A percentile compares a stretch with the other conserved stretches of the same genome.
phyloP scores from a whole-genome alignment of 2,888 invertebrate genomes.

The Neoscelio sp. region DNA sequence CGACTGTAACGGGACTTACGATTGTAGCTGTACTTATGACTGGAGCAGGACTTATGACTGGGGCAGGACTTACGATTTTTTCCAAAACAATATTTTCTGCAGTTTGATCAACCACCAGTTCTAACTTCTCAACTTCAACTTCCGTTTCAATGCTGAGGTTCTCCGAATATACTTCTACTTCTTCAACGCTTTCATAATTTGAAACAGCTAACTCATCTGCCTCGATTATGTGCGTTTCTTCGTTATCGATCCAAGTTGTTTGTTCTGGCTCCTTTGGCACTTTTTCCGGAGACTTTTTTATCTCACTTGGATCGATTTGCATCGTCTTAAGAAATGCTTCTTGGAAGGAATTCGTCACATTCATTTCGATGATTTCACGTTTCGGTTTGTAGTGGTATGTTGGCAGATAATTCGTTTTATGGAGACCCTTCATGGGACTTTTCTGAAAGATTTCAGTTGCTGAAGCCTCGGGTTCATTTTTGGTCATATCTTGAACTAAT shows the following conservation, averaged over 20 bases:
- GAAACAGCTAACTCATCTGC: neutral
- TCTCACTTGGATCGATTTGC: constrained; percentile 72
- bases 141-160: too few species aligned
- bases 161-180: too few species aligned
- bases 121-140: constrained; percentile 78
- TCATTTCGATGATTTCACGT: constrained; percentile 74
- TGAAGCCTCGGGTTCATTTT: too few species aligned
- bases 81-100: too few species aligned
- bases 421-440: constrained; percentile 64
- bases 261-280: neutral
- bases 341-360: constrained; percentile 75
- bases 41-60: too few species aligned
- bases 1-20: constrained; percentile 71
- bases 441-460: constrained; percentile 29
- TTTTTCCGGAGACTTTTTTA: constrained; percentile 14
- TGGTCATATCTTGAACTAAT: neutral
- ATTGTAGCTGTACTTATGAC: constrained; percentile 84
- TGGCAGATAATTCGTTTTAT: constrained; percentile 73
- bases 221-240: neutral
- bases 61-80: too few species aligned
- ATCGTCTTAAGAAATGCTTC: constrained; percentile 78
- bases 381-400: constrained; percentile 72
- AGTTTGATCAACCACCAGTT: too few species aligned
- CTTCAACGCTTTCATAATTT: neutral
- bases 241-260: constrained; percentile 17